phyloP scores from a whole-genome alignment of 2,113 vertebrate genomes.

The Pseudopodoces humilis region DNA sequence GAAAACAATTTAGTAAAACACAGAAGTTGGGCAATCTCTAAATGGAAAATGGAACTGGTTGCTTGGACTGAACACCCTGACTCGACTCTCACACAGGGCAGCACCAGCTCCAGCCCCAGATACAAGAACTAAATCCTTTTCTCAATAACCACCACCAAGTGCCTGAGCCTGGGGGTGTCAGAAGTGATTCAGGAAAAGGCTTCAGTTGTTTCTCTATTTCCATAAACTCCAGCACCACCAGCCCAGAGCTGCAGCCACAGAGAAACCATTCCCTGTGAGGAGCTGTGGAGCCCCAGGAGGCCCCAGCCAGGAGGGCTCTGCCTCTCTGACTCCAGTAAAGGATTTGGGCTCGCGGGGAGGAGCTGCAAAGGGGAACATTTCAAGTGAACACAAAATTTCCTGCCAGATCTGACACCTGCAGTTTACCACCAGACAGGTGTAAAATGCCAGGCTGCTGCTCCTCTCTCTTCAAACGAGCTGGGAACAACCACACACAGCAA shows the following conservation, averaged over 20 bases:
- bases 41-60: not conserved
- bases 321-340: rapidly evolving
- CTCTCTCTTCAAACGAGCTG: not conserved
- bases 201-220: not conserved
- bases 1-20: not conserved
- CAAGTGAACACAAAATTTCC: not conserved
- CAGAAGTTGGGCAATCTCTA: not conserved
- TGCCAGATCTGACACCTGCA: not conserved
- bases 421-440: not conserved
- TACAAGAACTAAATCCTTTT: not conserved
- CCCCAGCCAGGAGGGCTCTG: not conserved
- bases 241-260: not conserved
- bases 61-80: not conserved
- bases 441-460: not conserved
- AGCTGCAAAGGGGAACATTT: not conserved
- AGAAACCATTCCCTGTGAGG: not conserved
- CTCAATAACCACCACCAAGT: not conserved
- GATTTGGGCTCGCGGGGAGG: rapidly evolving
- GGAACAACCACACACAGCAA: not conserved
- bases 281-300: rapidly evolving
- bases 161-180: not conserved
- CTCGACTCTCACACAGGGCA: slow-evolving; percentile 26
- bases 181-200: not conserved
- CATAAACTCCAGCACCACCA: not conserved
- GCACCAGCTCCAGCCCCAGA: not conserved